Evolutionary conservation across 2,888 invertebrate species (phyloP).

Genomic region (Masnerella sp.): DNA sequence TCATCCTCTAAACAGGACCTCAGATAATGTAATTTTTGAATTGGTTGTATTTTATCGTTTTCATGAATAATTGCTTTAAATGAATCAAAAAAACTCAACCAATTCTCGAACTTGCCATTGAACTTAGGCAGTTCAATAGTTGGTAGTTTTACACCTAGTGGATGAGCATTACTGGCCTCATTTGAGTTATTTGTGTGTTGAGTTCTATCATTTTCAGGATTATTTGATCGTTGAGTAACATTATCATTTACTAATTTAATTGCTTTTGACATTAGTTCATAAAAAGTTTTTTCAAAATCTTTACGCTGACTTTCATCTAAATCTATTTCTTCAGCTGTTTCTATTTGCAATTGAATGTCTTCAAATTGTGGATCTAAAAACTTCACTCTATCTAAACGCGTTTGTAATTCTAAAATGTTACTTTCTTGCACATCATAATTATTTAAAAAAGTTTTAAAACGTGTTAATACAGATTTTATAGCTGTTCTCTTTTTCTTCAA

Average conservation of each 20-base stretch:
- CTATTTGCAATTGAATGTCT: constrained; percentile 7
- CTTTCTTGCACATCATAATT: background rate
- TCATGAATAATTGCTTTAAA: constrained; percentile 43
- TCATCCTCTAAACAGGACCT: constrained; percentile 28
- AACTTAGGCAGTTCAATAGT: constrained; percentile 14
- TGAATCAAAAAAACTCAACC: constrained; percentile 19
- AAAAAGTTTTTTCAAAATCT: constrained; percentile 15
- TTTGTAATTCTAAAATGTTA: background rate
- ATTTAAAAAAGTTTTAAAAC: constrained; percentile 4
- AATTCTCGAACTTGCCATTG: constrained; percentile 16
- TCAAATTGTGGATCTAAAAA: background rate
- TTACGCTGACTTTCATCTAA: constrained; percentile 9
- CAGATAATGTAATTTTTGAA: constrained; percentile 54
- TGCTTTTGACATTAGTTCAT: constrained; percentile 6
- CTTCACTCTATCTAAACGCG: background rate
- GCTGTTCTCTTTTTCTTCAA: constrained; percentile 6
- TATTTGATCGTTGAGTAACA: background rate
- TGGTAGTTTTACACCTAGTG: constrained; percentile 7
- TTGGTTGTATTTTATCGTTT: constrained; percentile 41
- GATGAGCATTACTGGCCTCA: background rate
- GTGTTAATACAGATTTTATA: constrained; percentile 1
- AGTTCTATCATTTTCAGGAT: background rate
- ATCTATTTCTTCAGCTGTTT: constrained; percentile 9
- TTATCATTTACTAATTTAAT: constrained; percentile 4
- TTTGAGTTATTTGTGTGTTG: background rate